Evolutionary conservation across 1,140 invertebrate species (phyloP).

Genomic region (Leptinotarsa texana): DNA sequence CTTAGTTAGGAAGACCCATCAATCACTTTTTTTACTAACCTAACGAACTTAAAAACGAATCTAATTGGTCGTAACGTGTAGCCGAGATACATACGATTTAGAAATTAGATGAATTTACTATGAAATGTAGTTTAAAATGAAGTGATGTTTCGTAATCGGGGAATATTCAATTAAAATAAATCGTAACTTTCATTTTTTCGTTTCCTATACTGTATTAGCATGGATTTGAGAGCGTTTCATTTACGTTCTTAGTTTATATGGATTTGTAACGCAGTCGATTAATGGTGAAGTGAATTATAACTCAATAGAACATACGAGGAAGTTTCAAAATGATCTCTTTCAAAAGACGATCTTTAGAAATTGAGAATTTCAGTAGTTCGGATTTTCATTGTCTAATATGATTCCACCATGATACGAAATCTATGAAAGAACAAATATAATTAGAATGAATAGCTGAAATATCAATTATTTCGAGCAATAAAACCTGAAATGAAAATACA

Average conservation of each 20-base stretch:
- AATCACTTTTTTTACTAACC: too few relatives aligned
- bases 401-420: too few relatives aligned
- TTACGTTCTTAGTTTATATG: not conserved
- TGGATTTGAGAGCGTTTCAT: not conserved
- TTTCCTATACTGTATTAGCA: not conserved
- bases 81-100: constrained; percentile 5
- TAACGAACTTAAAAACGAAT: not conserved
- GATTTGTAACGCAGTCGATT: not conserved
- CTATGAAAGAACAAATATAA: too few relatives aligned
- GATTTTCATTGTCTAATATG: too few relatives aligned
- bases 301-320: not conserved
- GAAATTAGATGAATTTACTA: not conserved
- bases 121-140: not conserved
- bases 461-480: too few relatives aligned
- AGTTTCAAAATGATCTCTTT: too few relatives aligned
- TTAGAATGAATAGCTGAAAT: too few relatives aligned
- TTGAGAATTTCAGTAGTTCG: too few relatives aligned
- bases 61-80: not conserved
- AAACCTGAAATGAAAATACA: too few relatives aligned
- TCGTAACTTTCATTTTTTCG: constrained; percentile 4
- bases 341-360: too few relatives aligned
- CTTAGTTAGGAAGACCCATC: too few relatives aligned
- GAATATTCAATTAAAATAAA: constrained; percentile 4
- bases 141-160: not conserved
- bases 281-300: not conserved